phyloP scores from a whole-genome alignment of 2,113 vertebrate genomes.

The Callithrix jacchus region DNA sequence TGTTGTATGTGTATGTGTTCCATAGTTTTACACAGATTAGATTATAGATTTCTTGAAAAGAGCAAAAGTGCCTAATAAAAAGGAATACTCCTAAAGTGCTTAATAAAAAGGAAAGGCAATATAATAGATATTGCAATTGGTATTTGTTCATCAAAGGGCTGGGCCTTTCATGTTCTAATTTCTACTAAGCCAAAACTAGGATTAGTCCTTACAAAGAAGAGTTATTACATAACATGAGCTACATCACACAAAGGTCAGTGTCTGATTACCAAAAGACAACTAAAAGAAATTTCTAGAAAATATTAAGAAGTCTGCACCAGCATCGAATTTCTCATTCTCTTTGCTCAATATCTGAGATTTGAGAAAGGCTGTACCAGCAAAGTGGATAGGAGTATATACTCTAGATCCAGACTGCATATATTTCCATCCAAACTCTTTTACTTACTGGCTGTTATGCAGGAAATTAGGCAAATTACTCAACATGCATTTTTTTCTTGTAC shows the following conservation, averaged over 20 bases:
- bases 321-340: background rate
- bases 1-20: background rate
- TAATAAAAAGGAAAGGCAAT: background rate
- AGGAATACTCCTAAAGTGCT: background rate
- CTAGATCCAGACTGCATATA: background rate
- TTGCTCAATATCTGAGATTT: background rate
- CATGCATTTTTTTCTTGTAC: background rate
- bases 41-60: conserved; percentile 22
- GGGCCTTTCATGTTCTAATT: background rate
- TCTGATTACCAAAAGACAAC: conserved; percentile 9
- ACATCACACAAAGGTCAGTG: background rate
- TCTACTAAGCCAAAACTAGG: background rate
- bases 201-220: background rate
- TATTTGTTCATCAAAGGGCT: background rate
- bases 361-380: background rate
- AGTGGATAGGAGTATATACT: background rate
- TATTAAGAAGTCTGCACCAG: background rate
- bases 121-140: background rate
- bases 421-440: background rate
- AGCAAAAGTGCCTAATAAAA: no score
- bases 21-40: background rate
- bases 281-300: conserved; percentile 19
- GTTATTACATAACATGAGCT: background rate
- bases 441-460: background rate
- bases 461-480: conserved; percentile 1